Conservation (phyloP, 2,888 invertebrate species). For the Tribolium freemani region DNA sequence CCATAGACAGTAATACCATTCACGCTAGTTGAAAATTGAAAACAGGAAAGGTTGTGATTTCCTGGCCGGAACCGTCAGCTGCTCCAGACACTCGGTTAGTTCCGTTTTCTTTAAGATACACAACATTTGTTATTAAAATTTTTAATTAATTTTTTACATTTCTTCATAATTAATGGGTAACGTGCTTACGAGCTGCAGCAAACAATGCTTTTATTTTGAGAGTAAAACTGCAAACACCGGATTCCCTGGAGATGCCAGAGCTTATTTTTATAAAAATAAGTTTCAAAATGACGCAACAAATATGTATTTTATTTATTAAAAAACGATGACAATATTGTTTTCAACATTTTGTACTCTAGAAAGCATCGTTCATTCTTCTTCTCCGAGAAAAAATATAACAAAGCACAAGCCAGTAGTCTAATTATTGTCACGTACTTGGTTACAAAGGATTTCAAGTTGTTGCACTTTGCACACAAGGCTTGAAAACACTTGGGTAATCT, state of each 20-base stretch:
- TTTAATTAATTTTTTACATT: constrained; percentile 9
- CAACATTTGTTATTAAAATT: neutral
- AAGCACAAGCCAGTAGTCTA: neutral
- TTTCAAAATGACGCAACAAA: neutral
- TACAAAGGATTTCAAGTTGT: neutral
- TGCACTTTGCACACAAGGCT: neutral
- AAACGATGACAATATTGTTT: too few relatives aligned
- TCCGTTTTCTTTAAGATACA: neutral
- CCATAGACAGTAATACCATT: neutral
- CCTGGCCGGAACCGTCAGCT: constrained; percentile 21
- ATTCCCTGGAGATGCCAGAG: neutral
- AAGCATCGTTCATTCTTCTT: neutral
- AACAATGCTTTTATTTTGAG: neutral
- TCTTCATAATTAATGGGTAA: neutral
- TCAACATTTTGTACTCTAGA: neutral
- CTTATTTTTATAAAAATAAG: neutral
- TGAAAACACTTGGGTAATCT: neutral
- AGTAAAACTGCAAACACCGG: neutral
- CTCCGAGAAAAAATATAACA: neutral
- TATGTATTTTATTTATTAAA: neutral
- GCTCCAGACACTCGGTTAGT: constrained; percentile 1
- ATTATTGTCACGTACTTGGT: neutral
- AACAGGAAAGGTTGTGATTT: constrained; percentile 8
- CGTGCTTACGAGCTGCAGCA: neutral
- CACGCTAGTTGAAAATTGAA: constrained; percentile 2